Evolutionary conservation across 2,888 invertebrate species (phyloP).

Genomic region (Agonum fuliginosum): DNA sequence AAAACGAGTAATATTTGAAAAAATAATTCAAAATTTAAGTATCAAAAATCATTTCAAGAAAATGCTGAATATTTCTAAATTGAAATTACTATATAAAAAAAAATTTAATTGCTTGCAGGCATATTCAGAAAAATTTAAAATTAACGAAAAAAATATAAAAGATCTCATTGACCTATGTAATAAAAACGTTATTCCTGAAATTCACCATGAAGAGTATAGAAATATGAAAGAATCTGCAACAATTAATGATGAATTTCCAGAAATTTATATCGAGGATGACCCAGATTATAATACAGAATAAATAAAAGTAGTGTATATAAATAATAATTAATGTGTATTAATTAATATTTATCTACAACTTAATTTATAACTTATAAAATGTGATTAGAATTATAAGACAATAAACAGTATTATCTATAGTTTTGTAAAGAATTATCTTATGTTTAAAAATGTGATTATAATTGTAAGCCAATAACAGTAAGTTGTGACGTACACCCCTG

Average conservation of each 20-base stretch:
- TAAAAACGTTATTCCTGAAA: constrained; percentile 22
- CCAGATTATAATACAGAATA: constrained; percentile 11
- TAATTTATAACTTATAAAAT: too few species aligned
- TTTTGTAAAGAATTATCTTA: too few species aligned
- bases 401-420: too few species aligned
- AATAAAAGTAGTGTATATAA: too few species aligned
- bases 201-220: neutral
- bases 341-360: too few species aligned
- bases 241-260: neutral
- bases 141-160: too few species aligned
- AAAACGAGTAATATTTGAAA: constrained; percentile 9
- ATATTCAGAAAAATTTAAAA: neutral
- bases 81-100: constrained; percentile 1
- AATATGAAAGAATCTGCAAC: neutral
- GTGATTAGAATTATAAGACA: too few species aligned
- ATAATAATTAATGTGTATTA: too few species aligned
- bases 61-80: neutral
- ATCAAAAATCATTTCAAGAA: neutral
- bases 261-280: neutral
- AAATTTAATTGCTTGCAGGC: neutral
- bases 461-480: too few species aligned
- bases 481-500: too few species aligned
- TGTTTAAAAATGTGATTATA: too few species aligned
- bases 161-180: constrained; percentile 6
- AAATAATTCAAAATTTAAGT: neutral